Conservation (phyloP, 2,888 invertebrate species). For the Sphaeridia pumilis region DNA sequence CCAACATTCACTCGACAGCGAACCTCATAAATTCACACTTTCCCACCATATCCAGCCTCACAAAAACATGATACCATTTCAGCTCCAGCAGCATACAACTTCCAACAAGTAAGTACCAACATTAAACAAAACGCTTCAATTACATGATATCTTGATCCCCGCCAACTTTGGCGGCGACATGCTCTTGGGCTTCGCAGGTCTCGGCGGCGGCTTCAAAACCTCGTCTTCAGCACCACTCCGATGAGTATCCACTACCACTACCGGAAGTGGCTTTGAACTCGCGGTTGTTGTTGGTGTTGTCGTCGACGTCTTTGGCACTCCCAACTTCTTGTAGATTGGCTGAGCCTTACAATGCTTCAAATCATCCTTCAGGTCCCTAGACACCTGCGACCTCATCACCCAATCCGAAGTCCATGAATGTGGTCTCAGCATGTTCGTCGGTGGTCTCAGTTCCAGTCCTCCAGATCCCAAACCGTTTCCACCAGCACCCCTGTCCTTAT, state of each 20-base stretch:
- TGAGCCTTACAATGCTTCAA: not conserved
- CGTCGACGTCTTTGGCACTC: not conserved
- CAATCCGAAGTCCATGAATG: constrained; percentile 1
- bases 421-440: not conserved
- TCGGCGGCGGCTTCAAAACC: not conserved
- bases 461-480: too few species aligned
- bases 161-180: too few species aligned
- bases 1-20: too few species aligned
- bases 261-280: not conserved
- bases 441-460: too few species aligned
- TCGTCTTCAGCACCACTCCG: not conserved
- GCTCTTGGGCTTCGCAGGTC: not conserved
- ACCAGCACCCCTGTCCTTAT: too few species aligned
- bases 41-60: too few species aligned
- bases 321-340: not conserved
- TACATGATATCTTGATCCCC: too few species aligned
- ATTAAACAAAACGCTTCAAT: too few species aligned
- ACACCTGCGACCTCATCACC: not conserved
- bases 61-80: too few species aligned
- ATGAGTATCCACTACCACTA: not conserved
- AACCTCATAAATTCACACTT: too few species aligned
- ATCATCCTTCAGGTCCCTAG: not conserved
- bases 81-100: too few species aligned
- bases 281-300: not conserved
- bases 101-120: too few species aligned